These are phyloP conservation scores for Hydrolagus affinis DNA, from an alignment of 2,113 vertebrate genomes.

Conservation along the genomic window DNA sequence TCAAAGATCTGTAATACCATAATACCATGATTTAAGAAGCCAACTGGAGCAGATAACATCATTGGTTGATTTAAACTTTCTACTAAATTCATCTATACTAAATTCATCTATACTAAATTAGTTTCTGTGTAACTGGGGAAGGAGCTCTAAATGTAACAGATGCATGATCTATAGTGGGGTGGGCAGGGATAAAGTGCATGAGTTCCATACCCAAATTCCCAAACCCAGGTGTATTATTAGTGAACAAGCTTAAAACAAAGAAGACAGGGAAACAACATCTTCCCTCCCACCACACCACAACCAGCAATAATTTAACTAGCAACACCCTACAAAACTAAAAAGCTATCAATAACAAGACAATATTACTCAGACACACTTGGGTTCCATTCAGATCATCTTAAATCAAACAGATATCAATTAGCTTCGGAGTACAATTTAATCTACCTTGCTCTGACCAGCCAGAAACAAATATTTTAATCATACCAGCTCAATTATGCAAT, in stretches of 20 bases:
- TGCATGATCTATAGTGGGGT: too few relatives aligned
- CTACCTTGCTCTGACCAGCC: background rate
- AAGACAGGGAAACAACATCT: too few relatives aligned
- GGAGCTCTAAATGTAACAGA: too few relatives aligned
- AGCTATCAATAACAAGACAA: background rate
- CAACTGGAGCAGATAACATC: background rate
- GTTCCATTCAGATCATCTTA: background rate
- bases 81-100: too few relatives aligned
- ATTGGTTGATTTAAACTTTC: background rate
- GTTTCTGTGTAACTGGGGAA: too few relatives aligned
- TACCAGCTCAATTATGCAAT: background rate
- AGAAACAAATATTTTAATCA: slow-evolving; percentile 17
- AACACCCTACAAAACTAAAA: slow-evolving; percentile 10
- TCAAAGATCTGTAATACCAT: background rate
- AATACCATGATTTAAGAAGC: background rate
- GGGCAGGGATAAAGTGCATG: too few relatives aligned
- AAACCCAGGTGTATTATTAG: too few relatives aligned
- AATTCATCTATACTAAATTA: too few relatives aligned
- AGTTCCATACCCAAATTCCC: too few relatives aligned
- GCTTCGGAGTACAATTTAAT: background rate
- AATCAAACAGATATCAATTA: background rate
- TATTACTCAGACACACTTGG: background rate
- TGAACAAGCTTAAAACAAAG: too few relatives aligned
- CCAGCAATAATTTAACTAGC: background rate
- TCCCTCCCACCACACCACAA: too few relatives aligned